Conservation (phyloP, 2,888 invertebrate species). For the Zelleria hepariella region DNA sequence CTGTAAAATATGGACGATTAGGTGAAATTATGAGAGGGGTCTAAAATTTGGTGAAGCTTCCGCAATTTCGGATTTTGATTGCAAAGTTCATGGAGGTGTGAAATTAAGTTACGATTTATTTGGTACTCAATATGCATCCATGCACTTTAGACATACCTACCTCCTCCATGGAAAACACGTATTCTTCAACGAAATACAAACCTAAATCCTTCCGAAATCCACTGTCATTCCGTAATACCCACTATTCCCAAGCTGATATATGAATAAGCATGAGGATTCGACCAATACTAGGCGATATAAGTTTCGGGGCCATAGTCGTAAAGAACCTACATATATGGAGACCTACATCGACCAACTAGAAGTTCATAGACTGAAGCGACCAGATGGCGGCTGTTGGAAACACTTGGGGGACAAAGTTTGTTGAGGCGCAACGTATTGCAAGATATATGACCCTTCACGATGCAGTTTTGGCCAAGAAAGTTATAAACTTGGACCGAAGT, state of each 20-base stretch:
- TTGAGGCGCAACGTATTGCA: slow-evolving; percentile 4
- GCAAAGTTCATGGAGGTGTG: too few relatives aligned
- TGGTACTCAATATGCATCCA: too few relatives aligned
- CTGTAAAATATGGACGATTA: not conserved
- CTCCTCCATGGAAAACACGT: too few relatives aligned
- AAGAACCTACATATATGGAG: not conserved
- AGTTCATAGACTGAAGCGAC: not conserved
- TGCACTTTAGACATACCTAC: too few relatives aligned
- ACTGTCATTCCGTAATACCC: too few relatives aligned
- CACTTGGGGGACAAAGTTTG: not conserved
- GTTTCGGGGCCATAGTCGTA: not conserved
- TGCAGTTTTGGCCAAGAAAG: slow-evolving; percentile 7
- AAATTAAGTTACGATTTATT: too few relatives aligned
- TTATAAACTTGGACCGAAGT: slow-evolving; percentile 4
- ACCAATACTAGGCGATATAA: not conserved
- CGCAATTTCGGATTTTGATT: too few relatives aligned
- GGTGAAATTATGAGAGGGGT: not conserved
- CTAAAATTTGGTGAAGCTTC: not conserved
- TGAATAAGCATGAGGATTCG: not conserved
- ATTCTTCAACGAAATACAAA: too few relatives aligned
- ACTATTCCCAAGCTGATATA: too few relatives aligned
- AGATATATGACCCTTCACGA: slow-evolving; percentile 7
- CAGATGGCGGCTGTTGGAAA: not conserved
- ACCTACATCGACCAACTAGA: not conserved
- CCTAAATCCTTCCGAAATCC: too few relatives aligned